Conservation (phyloP, 2,888 invertebrate species). For the Clusia tigrina region DNA sequence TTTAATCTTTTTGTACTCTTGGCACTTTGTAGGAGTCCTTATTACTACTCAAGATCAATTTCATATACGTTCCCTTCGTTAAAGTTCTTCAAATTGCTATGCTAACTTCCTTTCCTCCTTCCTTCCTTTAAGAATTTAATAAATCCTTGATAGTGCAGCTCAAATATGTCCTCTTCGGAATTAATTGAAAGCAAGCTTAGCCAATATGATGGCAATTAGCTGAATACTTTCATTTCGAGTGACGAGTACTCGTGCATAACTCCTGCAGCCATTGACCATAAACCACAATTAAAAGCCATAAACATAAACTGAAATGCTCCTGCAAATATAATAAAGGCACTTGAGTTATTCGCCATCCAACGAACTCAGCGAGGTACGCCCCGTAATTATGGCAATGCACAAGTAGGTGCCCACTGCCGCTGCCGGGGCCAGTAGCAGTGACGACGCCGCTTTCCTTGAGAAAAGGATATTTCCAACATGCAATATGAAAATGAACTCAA, state of each 20-base stretch:
- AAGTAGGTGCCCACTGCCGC: background rate
- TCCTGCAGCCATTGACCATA: background rate
- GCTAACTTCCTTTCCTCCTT: too few species aligned
- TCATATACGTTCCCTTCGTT: too few species aligned
- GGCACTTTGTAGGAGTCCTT: too few species aligned
- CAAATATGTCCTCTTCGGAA: too few species aligned
- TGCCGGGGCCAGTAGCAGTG: background rate
- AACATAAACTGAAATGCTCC: background rate
- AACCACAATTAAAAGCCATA: background rate
- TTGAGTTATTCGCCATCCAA: constrained; percentile 48
- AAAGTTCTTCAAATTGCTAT: too few species aligned
- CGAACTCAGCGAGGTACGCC: background rate
- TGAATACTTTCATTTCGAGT: background rate
- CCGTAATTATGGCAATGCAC: background rate
- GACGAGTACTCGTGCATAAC: too few species aligned
- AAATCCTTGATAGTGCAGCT: too few species aligned
- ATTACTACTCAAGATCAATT: too few species aligned
- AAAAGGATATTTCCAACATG: constrained; percentile 42
- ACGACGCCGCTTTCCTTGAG: background rate
- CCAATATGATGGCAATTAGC: background rate
- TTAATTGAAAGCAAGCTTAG: too few species aligned
- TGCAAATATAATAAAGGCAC: constrained; percentile 31
- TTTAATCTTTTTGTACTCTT: too few species aligned
- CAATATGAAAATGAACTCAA: constrained; percentile 54
- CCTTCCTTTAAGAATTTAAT: too few species aligned